Conservation (phyloP, 2,888 invertebrate species). For the Mechanitis messenoides region DNA sequence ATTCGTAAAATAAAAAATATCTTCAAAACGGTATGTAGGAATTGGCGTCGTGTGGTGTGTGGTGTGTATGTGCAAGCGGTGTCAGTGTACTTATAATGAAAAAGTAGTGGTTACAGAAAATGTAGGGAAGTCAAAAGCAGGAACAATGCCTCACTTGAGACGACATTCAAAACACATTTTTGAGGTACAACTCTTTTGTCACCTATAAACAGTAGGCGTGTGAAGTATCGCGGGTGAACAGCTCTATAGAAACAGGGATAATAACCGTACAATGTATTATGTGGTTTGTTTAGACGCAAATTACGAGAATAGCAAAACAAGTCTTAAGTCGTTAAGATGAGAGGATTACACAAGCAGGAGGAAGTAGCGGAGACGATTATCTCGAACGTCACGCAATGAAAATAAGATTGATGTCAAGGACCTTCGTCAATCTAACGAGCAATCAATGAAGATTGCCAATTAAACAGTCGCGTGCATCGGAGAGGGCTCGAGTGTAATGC, state of each 20-base stretch:
- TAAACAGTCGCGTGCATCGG: constrained; percentile 37
- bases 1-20: too few species aligned
- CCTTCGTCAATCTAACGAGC: constrained; percentile 28
- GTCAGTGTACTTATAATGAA: constrained; percentile 14
- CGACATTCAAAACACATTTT: constrained; percentile 28
- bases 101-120: constrained; percentile 16
- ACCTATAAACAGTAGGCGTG: constrained; percentile 22
- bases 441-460: constrained; percentile 57
- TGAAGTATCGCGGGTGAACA: constrained; percentile 18
- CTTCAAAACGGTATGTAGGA: too few species aligned
- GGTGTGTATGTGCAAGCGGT: not conserved
- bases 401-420: constrained; percentile 44
- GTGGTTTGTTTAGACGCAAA: not conserved
- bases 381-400: constrained; percentile 39
- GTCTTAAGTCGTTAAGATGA: not conserved
- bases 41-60: not conserved
- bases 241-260: not conserved
- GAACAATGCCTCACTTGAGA: constrained; percentile 27
- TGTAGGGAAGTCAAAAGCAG: constrained; percentile 22
- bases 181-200: constrained; percentile 24
- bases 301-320: not conserved
- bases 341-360: constrained; percentile 9
- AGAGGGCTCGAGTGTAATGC: constrained; percentile 33
- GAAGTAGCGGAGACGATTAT: constrained; percentile 21
- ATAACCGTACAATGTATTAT: not conserved